Percentiles rank a stretch among this genome's conserved stretches.
Evolutionary conservation across 2,888 invertebrate species (phyloP).

Genomic region (Caenorhabditis japonica): DNA sequence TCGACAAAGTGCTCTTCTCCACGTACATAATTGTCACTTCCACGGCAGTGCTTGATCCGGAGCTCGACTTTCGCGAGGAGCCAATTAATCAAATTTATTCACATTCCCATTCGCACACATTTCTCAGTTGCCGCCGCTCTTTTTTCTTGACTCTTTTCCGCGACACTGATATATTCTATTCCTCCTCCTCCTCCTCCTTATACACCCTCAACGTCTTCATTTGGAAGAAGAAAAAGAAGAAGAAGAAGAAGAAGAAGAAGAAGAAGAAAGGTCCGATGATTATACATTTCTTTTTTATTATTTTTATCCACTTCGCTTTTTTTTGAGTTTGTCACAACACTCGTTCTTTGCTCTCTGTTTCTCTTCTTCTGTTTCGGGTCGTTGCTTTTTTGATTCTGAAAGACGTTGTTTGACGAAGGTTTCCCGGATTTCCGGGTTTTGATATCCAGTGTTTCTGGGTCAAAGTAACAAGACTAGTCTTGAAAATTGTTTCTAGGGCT

Average conservation of each 20-base stretch:
- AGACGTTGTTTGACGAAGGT: background rate
- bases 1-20: constrained; percentile 19
- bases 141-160: constrained; percentile 17
- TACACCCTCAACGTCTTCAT: too few species aligned
- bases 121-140: constrained; percentile 17
- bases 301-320: too few species aligned
- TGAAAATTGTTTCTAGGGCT: too few species aligned
- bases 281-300: too few species aligned
- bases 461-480: too few species aligned
- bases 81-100: constrained; percentile 54
- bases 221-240: background rate
- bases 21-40: constrained; percentile 28
- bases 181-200: too few species aligned
- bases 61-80: constrained; percentile 37
- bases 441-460: too few species aligned
- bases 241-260: constrained; percentile 1
- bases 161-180: constrained; percentile 29
- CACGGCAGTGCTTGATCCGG: constrained; percentile 25
- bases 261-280: too few species aligned
- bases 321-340: too few species aligned
- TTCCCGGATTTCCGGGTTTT: too few species aligned
- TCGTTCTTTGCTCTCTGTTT: background rate
- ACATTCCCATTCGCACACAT: constrained; percentile 47
- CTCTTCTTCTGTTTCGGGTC: too few species aligned
- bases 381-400: too few species aligned